phyloP scores from a whole-genome alignment of 2,797 vertebrate genomes.

The Chrosomus eos region DNA sequence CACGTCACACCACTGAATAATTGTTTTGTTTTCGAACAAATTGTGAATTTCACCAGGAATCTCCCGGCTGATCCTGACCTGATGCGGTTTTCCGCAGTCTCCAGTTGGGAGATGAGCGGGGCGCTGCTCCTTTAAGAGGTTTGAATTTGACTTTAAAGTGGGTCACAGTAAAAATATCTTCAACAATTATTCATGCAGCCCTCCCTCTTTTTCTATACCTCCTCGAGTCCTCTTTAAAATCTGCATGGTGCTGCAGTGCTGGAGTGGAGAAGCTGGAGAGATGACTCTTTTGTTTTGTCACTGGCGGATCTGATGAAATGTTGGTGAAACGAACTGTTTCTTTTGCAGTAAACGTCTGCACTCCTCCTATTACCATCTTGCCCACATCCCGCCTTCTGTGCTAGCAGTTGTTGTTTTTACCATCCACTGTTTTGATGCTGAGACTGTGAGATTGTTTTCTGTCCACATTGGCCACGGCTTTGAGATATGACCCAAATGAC shows the following conservation, averaged over 20 bases:
- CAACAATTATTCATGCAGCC: constrained; percentile 83
- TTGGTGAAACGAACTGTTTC: constrained; percentile 62
- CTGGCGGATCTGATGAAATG: constrained; percentile 70
- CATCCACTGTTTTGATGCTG: constrained; percentile 13
- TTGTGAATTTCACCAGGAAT: constrained; percentile 15
- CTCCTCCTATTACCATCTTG: constrained; percentile 39
- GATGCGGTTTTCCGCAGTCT: constrained; percentile 23
- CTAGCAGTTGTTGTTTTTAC: constrained; percentile 37
- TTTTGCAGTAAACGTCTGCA: constrained; percentile 38
- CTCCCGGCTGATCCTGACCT: background rate
- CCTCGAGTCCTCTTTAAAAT: constrained; percentile 61
- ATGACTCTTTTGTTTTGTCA: constrained; percentile 60
- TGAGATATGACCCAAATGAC: constrained; percentile 18
- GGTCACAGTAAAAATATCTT: constrained; percentile 86
- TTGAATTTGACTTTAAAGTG: constrained; percentile 78
- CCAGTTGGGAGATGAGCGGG: constrained; percentile 9
- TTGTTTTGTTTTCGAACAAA: background rate
- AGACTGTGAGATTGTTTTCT: background rate
- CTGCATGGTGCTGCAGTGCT: constrained; percentile 77
- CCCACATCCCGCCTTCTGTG: constrained; percentile 12
- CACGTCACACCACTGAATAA: background rate
- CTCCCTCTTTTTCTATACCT: constrained; percentile 68
- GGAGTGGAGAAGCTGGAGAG: constrained; percentile 61
- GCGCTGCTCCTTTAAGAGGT: constrained; percentile 77
- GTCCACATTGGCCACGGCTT: background rate